Evolutionary conservation across 1,140 invertebrate genomes (phyloP).

Genomic region (Trichonephila clavata): DNA sequence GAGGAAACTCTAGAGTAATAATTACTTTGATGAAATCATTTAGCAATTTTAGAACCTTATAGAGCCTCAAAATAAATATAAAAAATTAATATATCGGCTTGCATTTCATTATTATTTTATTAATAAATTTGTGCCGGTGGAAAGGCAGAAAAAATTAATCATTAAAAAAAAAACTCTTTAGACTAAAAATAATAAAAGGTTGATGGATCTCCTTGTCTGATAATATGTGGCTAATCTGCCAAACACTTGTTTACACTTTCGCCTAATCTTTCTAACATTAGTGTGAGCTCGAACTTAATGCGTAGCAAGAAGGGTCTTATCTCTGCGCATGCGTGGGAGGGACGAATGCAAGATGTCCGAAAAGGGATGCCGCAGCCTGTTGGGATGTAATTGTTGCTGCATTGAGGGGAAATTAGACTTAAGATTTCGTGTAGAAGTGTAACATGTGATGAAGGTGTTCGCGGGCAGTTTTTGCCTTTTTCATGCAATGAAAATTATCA

Average conservation of each 20-base stretch:
- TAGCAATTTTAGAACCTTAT: too few relatives aligned
- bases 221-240: neutral
- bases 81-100: neutral
- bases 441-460: too few relatives aligned
- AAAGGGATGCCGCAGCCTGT: neutral
- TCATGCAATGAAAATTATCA: too few relatives aligned
- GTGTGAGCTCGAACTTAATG: conserved; percentile 6
- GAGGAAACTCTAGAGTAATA: too few relatives aligned
- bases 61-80: neutral
- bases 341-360: neutral
- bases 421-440: too few relatives aligned
- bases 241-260: conserved; percentile 13
- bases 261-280: conserved; percentile 11
- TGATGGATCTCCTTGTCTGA: conserved; percentile 22
- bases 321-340: conserved; percentile 5
- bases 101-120: too few relatives aligned
- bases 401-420: too few relatives aligned
- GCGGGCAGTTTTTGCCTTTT: too few relatives aligned
- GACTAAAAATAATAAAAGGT: neutral
- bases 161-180: too few relatives aligned
- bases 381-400: too few relatives aligned
- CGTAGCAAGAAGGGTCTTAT: neutral
- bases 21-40: too few relatives aligned
- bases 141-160: neutral
- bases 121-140: too few relatives aligned